These are phyloP conservation scores for Acomys russatus DNA, from an alignment of 2,797 vertebrate genomes.

Conservation along the genomic window DNA sequence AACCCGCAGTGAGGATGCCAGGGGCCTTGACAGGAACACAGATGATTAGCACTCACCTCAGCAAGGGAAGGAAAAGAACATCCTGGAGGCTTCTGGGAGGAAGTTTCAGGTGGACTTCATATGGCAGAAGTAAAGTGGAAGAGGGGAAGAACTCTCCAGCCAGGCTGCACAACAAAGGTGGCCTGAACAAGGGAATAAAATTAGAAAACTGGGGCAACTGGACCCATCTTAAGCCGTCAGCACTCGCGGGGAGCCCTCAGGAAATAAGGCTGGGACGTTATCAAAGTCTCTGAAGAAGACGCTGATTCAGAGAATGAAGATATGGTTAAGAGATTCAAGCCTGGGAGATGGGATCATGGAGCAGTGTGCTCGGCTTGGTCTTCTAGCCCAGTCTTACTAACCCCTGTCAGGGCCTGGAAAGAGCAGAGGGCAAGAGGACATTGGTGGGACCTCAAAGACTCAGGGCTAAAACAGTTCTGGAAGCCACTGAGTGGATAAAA, in stretches of 20 bases:
- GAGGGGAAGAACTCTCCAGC: not conserved
- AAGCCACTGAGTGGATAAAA: not conserved
- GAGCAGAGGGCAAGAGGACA: not conserved
- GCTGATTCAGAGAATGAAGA: constrained; percentile 12
- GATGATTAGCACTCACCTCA: not conserved
- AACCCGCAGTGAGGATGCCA: not conserved
- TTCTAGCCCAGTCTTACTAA: not conserved
- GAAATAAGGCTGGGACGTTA: not conserved
- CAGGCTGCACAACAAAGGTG: not conserved
- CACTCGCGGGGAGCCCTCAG: not conserved
- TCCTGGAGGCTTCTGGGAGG: constrained; percentile 1
- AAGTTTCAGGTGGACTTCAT: not conserved
- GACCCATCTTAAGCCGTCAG: not conserved
- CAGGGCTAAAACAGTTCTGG: not conserved
- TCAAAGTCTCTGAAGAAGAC: not conserved
- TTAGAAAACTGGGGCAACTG: constrained; percentile 30
- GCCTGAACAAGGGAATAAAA: not conserved
- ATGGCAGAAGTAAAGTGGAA: not conserved
- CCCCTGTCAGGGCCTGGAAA: not conserved
- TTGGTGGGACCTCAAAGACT: not conserved
- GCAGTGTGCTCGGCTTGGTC: not conserved
- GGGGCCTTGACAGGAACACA: not conserved
- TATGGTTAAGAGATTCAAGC: not conserved
- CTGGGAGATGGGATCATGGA: not conserved
- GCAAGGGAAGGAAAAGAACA: not conserved